phyloP scores from a whole-genome alignment of 2,888 invertebrate genomes.

The Melanchra persicariae region DNA sequence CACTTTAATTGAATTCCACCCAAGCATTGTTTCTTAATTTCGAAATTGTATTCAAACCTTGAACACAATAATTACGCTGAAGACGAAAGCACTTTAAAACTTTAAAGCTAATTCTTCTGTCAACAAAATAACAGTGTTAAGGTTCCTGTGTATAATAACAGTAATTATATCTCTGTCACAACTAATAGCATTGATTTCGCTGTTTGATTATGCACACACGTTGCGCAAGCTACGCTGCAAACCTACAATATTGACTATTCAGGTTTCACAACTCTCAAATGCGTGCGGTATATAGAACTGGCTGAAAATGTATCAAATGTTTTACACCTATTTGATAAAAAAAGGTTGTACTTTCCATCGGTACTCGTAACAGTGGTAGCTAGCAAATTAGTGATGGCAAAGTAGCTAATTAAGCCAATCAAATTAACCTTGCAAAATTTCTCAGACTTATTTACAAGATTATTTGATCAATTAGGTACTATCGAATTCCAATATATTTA shows the following conservation, averaged over 20 bases:
- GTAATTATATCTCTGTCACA: slow-evolving; percentile 58
- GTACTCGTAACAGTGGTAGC: slow-evolving; percentile 18
- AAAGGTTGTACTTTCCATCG: not conserved
- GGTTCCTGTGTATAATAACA: slow-evolving; percentile 44
- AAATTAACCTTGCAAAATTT: too few species aligned
- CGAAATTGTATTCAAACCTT: slow-evolving; percentile 20
- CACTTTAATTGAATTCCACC: not conserved
- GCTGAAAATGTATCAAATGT: slow-evolving; percentile 35
- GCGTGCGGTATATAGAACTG: slow-evolving; percentile 6
- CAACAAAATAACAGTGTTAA: slow-evolving; percentile 37
- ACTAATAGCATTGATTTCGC: slow-evolving; percentile 45
- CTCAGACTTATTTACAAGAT: too few species aligned
- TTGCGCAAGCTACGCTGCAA: slow-evolving; percentile 45
- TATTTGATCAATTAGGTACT: too few species aligned
- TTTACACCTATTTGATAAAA: not conserved
- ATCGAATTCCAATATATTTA: slow-evolving; percentile 18
- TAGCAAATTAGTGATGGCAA: not conserved
- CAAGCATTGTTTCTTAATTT: slow-evolving; percentile 7
- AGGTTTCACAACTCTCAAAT: slow-evolving; percentile 44
- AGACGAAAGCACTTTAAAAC: slow-evolving; percentile 15
- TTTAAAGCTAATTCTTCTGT: slow-evolving; percentile 27
- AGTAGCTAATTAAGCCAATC: too few species aligned
- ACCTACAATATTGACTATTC: slow-evolving; percentile 27
- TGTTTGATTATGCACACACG: slow-evolving; percentile 53
- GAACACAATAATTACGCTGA: slow-evolving; percentile 18